Base-by-base conservation (phyloP, 2,888 invertebrate species). In the Mechanitis messenoides region DNA sequence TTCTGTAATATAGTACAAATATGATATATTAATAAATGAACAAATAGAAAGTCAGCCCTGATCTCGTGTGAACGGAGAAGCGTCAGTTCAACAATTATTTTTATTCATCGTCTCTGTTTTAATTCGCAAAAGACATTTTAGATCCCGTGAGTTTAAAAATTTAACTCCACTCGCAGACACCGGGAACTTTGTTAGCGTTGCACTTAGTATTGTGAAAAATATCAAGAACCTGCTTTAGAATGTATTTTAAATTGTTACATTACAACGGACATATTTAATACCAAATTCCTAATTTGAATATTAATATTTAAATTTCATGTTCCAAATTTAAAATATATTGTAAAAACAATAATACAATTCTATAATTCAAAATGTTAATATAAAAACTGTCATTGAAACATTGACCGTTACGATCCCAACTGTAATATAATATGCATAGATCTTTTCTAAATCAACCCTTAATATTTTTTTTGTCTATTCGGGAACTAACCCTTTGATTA, bases 401-500 rank as follows among this genome's bases (percentile, higher is more conserved):
- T 75, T 79, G 79, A 81, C 82, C 81, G 82, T 80, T 81, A 58
- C 38, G 56, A 20, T 54, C 61, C 70, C 71, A 74, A 78, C 69
- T 74, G 78, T 74, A 79, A 79, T 74, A 77, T 73, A 76, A 73
- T 75, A 75, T 72, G 75, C 75, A 74, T 73, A 69, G 78, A 75
- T 77, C 76, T 76, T 77, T 76, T 72, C 73, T 70, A 69, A 75
- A 77, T 79, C 71, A 78, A 81, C 85, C 86, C 85, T 82, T 79
- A 58, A 60, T 73, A 56, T 60, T 81, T 83, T 20, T 20, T 84
- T 81, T 79, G 77, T 80, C 78, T 79, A 68, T 74, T 75, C 73
- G 65, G 68, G 65, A 72, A 72, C 77, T 79, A 85, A 85, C 88
- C 89, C 88, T 85, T 84, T 78, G 78, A 79, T 83, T 87, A 87